Evolutionary conservation across 2,888 invertebrate genomes (phyloP), one percentile per base, ranked within the genome.

Genomic region (Chrysolina oricalcia): DNA sequence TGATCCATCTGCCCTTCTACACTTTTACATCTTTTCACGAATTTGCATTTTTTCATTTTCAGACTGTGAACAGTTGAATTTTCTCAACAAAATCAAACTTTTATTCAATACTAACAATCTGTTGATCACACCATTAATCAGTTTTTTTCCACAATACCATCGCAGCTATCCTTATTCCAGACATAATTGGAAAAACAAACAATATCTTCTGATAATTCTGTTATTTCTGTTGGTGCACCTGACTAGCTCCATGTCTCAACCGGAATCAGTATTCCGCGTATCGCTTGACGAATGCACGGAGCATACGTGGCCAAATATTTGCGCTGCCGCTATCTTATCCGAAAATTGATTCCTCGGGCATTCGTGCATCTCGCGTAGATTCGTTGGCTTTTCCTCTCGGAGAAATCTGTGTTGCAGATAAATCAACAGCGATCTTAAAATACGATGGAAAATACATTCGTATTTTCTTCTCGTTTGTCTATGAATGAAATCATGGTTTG

Each of bases 221-320:
- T 17, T 40, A 53, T 35, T 53, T 43, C 35, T 53, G 65, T 17
- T 35, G 13, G 21, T 53, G 21, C 23, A 23, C 13, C n/a, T 27
- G 59, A 59, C 27, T 35, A n/a, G 35, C 59, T 27, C n/a, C 15
- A 59, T 59, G 15, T 17, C n/a, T 35, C 59, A n/a, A 59, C 10
- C 17, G 70, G 71, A 77, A 77, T 77, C 77, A 75, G 74, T 75
- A 76, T 76, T 76, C 74, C 23, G 62, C 72, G 53, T 74, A 72
- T 76, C 74, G 65, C 71, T 74, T 71, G 43, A 62, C 13, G 75
- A 68, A 72, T 69, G 64, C 70, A 65, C 4, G 27, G 53, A 75
- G 74, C 75, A 75, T 75, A 67, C 72, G 75, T 79, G 19, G 50
- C 68, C 75, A 79, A 79, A 79, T 77, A 79, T 79, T 79, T 77